phyloP scores from a whole-genome alignment of 2,797 vertebrate genomes.

The Monodelphis domestica region DNA sequence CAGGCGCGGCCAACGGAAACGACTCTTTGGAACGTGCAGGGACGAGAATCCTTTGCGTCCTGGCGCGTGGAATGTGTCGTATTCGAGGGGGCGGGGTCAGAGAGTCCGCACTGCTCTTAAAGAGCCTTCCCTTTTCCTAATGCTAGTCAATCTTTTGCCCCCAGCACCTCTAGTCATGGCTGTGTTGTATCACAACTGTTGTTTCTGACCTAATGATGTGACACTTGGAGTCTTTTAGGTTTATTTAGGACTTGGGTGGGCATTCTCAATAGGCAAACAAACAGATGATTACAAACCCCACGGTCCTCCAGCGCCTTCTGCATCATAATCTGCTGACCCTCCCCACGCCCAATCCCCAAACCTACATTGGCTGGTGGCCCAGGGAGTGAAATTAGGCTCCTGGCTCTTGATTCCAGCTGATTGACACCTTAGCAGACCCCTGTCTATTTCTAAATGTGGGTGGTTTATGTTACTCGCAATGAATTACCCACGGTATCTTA shows the following conservation, averaged over 20 bases:
- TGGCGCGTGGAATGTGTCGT: accelerated
- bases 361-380: background rate
- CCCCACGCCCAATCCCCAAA: background rate
- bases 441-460: background rate
- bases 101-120: background rate
- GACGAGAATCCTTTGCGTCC: background rate
- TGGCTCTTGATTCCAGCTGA: background rate
- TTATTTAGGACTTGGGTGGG: background rate
- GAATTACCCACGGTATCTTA: background rate
- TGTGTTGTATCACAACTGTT: background rate
- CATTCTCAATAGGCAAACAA: background rate
- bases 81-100: background rate
- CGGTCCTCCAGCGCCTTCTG: background rate
- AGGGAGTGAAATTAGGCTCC: background rate
- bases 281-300: background rate
- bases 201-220: background rate
- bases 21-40: background rate
- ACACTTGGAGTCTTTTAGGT: background rate
- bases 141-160: accelerated
- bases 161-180: accelerated
- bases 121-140: background rate
- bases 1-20: conserved; percentile 15
- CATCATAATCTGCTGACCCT: background rate
- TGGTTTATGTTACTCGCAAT: background rate
- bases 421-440: background rate